These are phyloP conservation scores for Eurypyga helias DNA, from an alignment of 2,113 vertebrate species.

Conservation along the genomic window DNA sequence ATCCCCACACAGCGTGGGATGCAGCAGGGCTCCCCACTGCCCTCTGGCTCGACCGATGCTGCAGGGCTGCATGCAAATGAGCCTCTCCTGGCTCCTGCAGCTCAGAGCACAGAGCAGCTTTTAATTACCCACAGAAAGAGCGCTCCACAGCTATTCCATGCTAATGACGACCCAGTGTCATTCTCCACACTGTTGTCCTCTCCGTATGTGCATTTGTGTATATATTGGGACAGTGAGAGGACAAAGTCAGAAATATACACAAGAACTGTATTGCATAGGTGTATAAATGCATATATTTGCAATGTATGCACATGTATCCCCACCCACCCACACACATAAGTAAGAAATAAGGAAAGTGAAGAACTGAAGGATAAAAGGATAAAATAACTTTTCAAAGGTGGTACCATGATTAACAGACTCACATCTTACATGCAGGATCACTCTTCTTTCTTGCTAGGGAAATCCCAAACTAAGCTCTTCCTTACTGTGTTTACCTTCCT, in stretches of 20 bases:
- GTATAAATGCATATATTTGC: too few species aligned
- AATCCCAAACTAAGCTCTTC: constrained; percentile 9
- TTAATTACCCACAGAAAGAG: constrained; percentile 34
- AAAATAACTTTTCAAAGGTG: not conserved
- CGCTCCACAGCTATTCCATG: not conserved
- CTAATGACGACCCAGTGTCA: not conserved
- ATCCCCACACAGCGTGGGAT: not conserved
- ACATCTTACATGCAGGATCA: not conserved
- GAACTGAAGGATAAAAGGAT: not conserved
- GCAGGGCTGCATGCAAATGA: not conserved
- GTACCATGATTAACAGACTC: not conserved
- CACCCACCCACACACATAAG: too few species aligned
- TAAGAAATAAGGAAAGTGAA: not conserved
- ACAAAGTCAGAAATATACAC: too few species aligned
- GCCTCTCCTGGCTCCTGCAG: not conserved
- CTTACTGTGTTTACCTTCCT: constrained; percentile 4
- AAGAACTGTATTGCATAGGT: too few species aligned
- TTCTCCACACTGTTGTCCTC: too few species aligned
- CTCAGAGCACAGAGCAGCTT: constrained; percentile 11
- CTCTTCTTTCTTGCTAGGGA: not conserved
- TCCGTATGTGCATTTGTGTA: too few species aligned
- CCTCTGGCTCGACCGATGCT: not conserved
- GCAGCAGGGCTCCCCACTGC: not conserved
- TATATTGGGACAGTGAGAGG: too few species aligned
- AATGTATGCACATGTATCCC: too few species aligned